Evolutionary conservation across 2,888 invertebrate species (phyloP).

Genomic region (Coelinius sp.): DNA sequence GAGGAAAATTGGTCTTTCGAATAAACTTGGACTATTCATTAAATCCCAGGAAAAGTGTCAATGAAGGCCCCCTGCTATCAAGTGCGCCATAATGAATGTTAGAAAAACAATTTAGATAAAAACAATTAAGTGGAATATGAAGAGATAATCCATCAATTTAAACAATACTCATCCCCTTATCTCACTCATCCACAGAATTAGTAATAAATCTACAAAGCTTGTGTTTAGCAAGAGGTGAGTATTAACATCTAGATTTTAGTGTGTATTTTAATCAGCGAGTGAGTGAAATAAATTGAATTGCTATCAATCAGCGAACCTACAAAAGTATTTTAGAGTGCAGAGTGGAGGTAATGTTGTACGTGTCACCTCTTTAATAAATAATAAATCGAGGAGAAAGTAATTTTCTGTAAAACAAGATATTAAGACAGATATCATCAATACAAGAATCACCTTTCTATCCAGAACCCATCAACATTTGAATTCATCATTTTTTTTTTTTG

Average conservation of each 20-base stretch:
- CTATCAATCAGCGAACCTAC: conserved; percentile 46
- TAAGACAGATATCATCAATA: conserved; percentile 29
- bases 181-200: neutral
- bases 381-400: conserved; percentile 31
- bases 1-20: neutral
- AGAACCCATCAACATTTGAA: conserved; percentile 53
- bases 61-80: conserved; percentile 27
- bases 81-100: conserved; percentile 59
- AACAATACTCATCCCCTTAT: neutral
- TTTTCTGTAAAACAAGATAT: conserved; percentile 22
- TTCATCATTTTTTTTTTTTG: conserved; percentile 46
- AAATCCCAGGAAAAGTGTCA: conserved; percentile 7
- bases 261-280: neutral
- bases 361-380: conserved; percentile 2
- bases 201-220: neutral
- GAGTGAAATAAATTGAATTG: conserved; percentile 22
- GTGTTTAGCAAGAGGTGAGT: conserved; percentile 23
- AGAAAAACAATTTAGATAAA: conserved; percentile 69
- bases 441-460: conserved; percentile 61
- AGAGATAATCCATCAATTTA: neutral
- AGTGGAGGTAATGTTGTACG: conserved; percentile 59
- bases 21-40: neutral
- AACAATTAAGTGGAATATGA: neutral
- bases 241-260: conserved; percentile 4
- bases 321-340: conserved; percentile 61